These are phyloP conservation scores for Eristalinus aeneus DNA, from an alignment of 2,888 invertebrate species.

Conservation along the genomic window DNA sequence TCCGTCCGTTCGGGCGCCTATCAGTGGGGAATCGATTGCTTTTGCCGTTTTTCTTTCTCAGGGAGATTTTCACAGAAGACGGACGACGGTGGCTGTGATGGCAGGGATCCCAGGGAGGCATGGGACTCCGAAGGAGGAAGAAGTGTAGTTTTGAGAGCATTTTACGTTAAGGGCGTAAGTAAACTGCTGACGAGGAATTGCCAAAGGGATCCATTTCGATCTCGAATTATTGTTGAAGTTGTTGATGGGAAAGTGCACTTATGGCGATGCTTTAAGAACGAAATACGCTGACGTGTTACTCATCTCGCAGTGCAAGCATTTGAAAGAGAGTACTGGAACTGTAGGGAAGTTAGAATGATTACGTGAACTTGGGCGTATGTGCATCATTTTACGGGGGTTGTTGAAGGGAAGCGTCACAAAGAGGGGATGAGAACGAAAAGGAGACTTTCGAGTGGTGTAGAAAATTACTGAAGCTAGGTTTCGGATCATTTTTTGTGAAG, in stretches of 20 bases:
- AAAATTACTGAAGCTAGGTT: too few relatives aligned
- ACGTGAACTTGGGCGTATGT: constrained; percentile 22
- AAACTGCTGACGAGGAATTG: neutral
- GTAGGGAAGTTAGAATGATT: too few relatives aligned
- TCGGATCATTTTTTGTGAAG: too few relatives aligned
- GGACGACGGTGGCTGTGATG: neutral
- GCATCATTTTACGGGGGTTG: too few relatives aligned
- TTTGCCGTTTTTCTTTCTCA: neutral
- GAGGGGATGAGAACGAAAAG: too few relatives aligned
- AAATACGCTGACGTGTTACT: neutral
- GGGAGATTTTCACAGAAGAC: neutral
- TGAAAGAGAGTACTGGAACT: too few relatives aligned
- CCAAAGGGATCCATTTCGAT: neutral
- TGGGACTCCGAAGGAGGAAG: neutral
- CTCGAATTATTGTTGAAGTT: neutral
- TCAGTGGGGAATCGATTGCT: constrained; percentile 42
- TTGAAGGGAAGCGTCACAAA: too few relatives aligned
- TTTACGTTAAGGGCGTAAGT: neutral
- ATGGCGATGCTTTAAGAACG: neutral
- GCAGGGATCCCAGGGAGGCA: constrained; percentile 3
- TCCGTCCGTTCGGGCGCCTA: constrained; percentile 9
- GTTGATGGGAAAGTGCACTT: neutral
- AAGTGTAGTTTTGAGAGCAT: neutral
- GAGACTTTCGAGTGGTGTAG: too few relatives aligned
- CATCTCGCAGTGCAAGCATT: too few relatives aligned